Evolutionary conservation across 2,797 vertebrate species (phyloP), one percentile per base, ranked within the genome.

Genomic region (Hippoglossus hippoglossus): DNA sequence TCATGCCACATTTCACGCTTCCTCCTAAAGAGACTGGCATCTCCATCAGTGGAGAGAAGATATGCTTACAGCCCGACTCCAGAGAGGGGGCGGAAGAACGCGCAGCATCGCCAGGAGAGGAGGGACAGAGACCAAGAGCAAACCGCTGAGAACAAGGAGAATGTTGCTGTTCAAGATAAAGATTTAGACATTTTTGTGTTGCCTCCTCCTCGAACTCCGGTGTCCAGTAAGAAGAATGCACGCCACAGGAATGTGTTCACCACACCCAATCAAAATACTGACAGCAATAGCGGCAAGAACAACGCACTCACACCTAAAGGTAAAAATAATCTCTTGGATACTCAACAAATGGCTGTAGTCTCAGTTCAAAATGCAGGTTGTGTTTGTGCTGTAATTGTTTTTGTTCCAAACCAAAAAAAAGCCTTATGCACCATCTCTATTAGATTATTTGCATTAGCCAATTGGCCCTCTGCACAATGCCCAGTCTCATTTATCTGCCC

Each of bases 141-240:
- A 24, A 85, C 87, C 69, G 71, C 34, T 39, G 92, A 95, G 84
- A 95, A 96, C 92, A 96, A 97, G 93, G 96, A 98, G 79, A 97
- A 98, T 67, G 25, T 92, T 24, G 78, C 79, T 4, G 74, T 55
- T 66, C 89, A 88, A n/a, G 75, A 86, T 54, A 93, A 90, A 74
- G 91, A 91, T 1, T 87, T 87, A 6, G 89, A 93, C 0, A 56
- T 87, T 5, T 96, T 97, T 83, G 87, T 63, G 0, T 80, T 96
- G 81, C 95, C 96, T 57, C 90, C 93, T 67, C 95, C 95, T 19
- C 93, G 91, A 74, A 96, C 93, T 18, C 94, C 96, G 5, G 82
- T 10, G 13, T 85, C 87, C 80, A 87, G 28, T 13, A 96, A 91
- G 87, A 95, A 93, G 84, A 93, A 41, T 24, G 41, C 77, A 7